Evolutionary conservation across 2,113 vertebrate genomes (phyloP), one percentile per base, ranked within the genome.

Genomic region (Aplodontia rufa): DNA sequence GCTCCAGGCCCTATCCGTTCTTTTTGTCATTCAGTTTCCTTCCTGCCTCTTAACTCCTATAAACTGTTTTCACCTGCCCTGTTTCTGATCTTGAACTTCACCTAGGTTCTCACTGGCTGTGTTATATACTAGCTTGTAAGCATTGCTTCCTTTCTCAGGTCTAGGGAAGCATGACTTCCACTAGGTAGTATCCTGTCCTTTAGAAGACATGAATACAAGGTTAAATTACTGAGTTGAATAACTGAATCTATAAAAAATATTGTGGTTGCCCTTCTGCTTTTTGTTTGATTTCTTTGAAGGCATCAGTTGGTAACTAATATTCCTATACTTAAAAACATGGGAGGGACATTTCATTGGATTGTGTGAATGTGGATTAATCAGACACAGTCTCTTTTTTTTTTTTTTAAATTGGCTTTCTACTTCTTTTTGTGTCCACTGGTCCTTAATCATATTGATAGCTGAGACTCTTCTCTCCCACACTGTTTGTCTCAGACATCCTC

Each of bases 61-160:
- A 37, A 69, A 37, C n/a, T 26, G 55, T 58, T 58, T 58, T 58
- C 55, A 24, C 8, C 53, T 87, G 76, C 30, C 19, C 83, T 60
- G 3, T 96, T 89, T 96, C n/a, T 68, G 28, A 78, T 78, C 20
- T 37, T 40, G 24, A 89, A 68, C 53, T 10, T 81, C 80, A 80
- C 83, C 35, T 90, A 72, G n/a, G 22, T 51, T 81, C 64, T 75
- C 8, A 51, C 75, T 58, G 72, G 51, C 55, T 2, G 0, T 81
- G 64, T 94, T 82, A 75, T 66, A 60, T 58, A 45, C 78, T 85
- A 68, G 47, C 83, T 92, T 66, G 62, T 28, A 84, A 32, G 17
- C 13, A 66, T 71, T 30, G 26, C n/a, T 93, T 96, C 49, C 62
- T 94, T 95, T 91, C 69, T 87, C 45, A 71, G 75, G 6, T 58